Base-by-base conservation (phyloP, 2,888 invertebrate species). In the Nemotelus nigrinus region DNA sequence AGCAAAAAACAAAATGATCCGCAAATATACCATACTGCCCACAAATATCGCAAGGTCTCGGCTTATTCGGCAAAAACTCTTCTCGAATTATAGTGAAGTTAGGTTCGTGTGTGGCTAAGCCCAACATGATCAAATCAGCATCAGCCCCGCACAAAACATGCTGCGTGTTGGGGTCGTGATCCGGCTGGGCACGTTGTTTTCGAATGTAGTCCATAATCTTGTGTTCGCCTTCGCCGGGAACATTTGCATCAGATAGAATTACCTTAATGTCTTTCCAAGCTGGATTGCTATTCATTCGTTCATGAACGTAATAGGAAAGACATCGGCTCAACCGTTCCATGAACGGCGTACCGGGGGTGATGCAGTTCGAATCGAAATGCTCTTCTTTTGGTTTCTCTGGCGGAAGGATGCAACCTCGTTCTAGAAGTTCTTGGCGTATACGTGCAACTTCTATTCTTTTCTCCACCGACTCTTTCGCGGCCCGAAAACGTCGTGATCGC, bases 121-220 rank as follows among this genome's bases (percentile, higher is more conserved):
- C 98, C 85, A 99, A 89, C 98, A 99, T 99, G 83, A 99, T 98
- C 77, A 99, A 91, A 89, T 99, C 98, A 2, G 98, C 98, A 87
- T 99, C 99, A 0, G 99, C 99, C 64, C 99, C 99, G 87, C 99
- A 99, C 44, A 99, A 88, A 82, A 97, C 97, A 87, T 99, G 99
- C 82, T 95, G 95, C 0, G 99, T 99, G 87, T 99, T 99, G 0
- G 99, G 97, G 88, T 99, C 96, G 87, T 99, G 98, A 86, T 96
- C 94, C 0, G 96, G 96, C 85, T 96, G 96, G 6, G 94, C 94
- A 87, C 98, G 92, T 88, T 98, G 99, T 83, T 92, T 92, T n/a
- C 99, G 90, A 82, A 99, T 97, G 85, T 92, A 99, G 88, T 99
- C 99, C 99, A 99, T 99, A 82, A 99, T 99, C 89, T 99, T 99